Percentiles rank a stretch among this genome's conserved stretches.
Evolutionary conservation across 2,888 invertebrate genomes (phyloP).

Genomic region (Macrostomum cliftonense): DNA sequence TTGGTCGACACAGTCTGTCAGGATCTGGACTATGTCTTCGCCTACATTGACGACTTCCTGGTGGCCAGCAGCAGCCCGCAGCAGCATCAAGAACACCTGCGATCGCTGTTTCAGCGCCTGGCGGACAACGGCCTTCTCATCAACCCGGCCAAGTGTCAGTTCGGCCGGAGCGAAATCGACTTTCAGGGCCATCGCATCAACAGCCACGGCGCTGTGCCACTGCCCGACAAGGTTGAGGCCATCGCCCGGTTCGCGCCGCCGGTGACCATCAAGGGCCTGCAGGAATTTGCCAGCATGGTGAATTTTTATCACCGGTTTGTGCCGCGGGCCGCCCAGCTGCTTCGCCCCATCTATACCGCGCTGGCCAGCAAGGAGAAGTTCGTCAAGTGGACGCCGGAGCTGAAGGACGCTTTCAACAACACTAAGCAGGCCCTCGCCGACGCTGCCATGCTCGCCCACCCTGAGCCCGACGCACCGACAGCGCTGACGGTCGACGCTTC

Average conservation of each 20-base stretch:
- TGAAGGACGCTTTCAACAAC: neutral
- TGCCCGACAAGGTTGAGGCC: neutral
- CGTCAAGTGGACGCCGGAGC: neutral
- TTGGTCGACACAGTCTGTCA: slow-evolving; percentile 1
- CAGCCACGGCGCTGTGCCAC: slow-evolving; percentile 3
- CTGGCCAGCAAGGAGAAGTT: neutral
- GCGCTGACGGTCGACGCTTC: slow-evolving; percentile 2
- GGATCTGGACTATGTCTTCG: neutral
- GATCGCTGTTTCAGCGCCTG: slow-evolving; percentile 10
- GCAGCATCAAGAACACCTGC: slow-evolving; percentile 6
- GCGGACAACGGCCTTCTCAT: slow-evolving; percentile 9
- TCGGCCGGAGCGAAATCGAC: slow-evolving; percentile 9
- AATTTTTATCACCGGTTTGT: slow-evolving; percentile 15
- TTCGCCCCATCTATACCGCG: neutral
- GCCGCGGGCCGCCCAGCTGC: slow-evolving; percentile 5
- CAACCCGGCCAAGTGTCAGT: slow-evolving; percentile 12
- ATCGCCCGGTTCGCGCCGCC: neutral
- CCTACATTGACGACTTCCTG: slow-evolving; percentile 6
- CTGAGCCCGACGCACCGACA: neutral
- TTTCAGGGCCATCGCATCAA: slow-evolving; percentile 14
- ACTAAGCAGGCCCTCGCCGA: neutral
- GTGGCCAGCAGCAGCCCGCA: slow-evolving; percentile 7
- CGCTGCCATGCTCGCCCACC: neutral
- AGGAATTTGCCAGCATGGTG: slow-evolving; percentile 13
- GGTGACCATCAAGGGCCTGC: neutral